Evolutionary conservation across 2,888 invertebrate species (phyloP).

Genomic region (Hydroisotoma schaefferi): DNA sequence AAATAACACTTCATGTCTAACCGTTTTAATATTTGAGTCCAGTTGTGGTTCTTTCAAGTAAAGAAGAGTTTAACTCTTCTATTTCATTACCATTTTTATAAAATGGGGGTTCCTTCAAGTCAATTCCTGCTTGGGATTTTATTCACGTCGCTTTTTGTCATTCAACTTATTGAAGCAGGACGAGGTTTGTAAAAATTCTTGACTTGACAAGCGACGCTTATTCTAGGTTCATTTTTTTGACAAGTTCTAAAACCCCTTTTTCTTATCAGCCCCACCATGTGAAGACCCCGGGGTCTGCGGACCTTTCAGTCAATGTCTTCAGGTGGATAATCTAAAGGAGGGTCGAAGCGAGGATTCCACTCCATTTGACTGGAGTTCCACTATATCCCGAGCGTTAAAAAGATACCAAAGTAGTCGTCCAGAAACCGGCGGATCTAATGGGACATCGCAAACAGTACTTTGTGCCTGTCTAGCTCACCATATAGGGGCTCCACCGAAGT

Average conservation of each 20-base stretch:
- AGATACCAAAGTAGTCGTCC: slow-evolving; percentile 29
- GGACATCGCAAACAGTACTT: slow-evolving; percentile 41
- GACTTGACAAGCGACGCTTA: too few relatives aligned
- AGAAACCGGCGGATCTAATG: background rate
- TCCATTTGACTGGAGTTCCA: slow-evolving; percentile 30
- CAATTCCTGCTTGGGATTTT: too few relatives aligned
- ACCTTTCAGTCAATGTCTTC: slow-evolving; percentile 46
- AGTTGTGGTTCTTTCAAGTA: too few relatives aligned
- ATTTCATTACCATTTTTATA: too few relatives aligned
- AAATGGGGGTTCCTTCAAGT: too few relatives aligned
- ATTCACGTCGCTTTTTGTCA: too few relatives aligned
- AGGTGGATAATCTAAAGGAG: slow-evolving; percentile 47
- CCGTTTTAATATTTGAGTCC: too few relatives aligned
- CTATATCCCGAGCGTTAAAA: slow-evolving; percentile 39
- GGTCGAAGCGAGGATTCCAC: slow-evolving; percentile 44
- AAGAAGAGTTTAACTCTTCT: too few relatives aligned
- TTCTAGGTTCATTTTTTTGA: too few relatives aligned
- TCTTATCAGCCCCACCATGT: slow-evolving; percentile 42
- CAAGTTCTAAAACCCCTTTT: background rate
- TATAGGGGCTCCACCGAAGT: slow-evolving; percentile 47
- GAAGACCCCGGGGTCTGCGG: slow-evolving; percentile 48
- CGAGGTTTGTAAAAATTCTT: too few relatives aligned
- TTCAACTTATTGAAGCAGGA: too few relatives aligned
- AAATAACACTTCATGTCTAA: too few relatives aligned
- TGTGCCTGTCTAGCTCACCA: slow-evolving; percentile 48